Evolutionary conservation across 2,113 vertebrate species (phyloP).

Genomic region (Catharus fuscescens): DNA sequence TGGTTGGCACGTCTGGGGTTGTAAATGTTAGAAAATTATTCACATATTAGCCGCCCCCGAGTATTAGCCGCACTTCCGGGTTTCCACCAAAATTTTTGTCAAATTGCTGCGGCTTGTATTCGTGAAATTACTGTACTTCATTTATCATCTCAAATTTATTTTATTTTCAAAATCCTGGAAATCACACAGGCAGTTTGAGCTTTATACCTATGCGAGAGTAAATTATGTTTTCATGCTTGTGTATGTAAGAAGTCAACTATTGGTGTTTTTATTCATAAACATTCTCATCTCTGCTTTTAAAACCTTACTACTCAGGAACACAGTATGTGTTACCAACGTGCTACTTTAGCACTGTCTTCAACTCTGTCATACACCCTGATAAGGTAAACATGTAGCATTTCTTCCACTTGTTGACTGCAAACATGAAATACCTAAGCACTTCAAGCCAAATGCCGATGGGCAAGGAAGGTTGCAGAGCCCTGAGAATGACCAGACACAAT

Average conservation of each 20-base stretch:
- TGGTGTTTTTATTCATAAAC: neutral
- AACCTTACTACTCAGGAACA: neutral
- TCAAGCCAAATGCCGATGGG: neutral
- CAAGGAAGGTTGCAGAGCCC: neutral
- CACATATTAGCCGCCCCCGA: too few relatives aligned
- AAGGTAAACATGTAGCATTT: neutral
- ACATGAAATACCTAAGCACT: neutral
- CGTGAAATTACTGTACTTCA: neutral
- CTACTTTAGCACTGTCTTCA: neutral
- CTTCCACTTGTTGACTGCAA: neutral
- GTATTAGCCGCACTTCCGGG: too few relatives aligned
- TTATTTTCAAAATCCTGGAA: neutral
- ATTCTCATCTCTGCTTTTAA: neutral
- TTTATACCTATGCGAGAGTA: neutral
- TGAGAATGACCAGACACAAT: neutral
- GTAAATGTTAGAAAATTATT: too few relatives aligned
- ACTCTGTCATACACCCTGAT: fast-evolving
- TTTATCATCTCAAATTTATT: neutral
- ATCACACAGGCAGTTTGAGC: neutral
- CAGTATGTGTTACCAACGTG: neutral
- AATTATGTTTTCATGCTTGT: neutral
- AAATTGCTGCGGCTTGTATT: too few relatives aligned
- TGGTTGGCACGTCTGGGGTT: too few relatives aligned
- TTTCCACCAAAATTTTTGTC: too few relatives aligned
- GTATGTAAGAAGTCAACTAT: neutral